phyloP scores from a whole-genome alignment of 2,797 vertebrate species.

The Gambelia wislizenii region DNA sequence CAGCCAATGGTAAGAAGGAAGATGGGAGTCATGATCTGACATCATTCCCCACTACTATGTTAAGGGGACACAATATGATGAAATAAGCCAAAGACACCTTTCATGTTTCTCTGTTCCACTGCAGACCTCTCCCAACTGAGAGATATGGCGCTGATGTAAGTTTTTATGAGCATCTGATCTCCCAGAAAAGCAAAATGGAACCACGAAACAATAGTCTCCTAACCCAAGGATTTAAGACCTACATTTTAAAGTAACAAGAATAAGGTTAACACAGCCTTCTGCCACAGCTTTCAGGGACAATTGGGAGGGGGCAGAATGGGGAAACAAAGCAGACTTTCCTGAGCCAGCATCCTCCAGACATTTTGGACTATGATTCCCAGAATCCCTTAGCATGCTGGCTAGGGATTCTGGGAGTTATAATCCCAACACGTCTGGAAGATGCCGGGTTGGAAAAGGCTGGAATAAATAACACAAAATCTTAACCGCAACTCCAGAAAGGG shows the following conservation, averaged over 20 bases:
- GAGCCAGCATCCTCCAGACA: not conserved
- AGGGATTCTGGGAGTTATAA: not conserved
- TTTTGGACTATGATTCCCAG: not conserved
- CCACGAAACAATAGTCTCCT: not conserved
- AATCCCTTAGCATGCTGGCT: not conserved
- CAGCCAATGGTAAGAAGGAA: not conserved
- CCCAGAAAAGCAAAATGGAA: not conserved
- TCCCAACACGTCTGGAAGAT: not conserved
- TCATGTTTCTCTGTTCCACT: too few relatives aligned
- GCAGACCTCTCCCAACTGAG: not conserved
- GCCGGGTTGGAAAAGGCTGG: not conserved
- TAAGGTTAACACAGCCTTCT: not conserved
- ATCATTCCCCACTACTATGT: not conserved
- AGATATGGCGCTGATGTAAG: not conserved
- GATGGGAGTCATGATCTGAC: not conserved
- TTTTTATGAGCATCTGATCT: not conserved
- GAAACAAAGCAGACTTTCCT: not conserved
- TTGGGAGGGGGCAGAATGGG: not conserved
- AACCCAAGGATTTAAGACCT: not conserved
- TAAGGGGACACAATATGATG: not conserved
- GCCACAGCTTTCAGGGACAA: not conserved
- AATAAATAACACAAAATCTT: not conserved
- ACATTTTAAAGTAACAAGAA: not conserved
- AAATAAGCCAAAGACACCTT: not conserved
- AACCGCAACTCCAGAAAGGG: slow-evolving; percentile 8